Evolutionary conservation across 2,113 vertebrate genomes (phyloP).

Genomic region (Serranochromis macrocephalus): DNA sequence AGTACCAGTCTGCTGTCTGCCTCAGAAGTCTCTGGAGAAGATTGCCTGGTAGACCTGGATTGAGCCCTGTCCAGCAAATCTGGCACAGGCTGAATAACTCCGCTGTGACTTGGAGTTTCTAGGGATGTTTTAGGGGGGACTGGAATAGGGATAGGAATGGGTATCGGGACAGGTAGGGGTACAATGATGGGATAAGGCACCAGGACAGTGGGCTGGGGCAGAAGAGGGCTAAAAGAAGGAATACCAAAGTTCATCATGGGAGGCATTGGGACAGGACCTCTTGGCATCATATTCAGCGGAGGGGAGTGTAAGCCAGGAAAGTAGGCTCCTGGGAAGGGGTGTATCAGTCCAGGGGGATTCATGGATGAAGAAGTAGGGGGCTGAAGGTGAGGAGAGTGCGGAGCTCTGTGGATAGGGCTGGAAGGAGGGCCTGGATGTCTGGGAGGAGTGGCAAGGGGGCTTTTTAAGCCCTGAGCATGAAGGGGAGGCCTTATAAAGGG

Average conservation of each 20-base stretch:
- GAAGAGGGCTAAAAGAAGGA: constrained; percentile 86
- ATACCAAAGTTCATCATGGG: constrained; percentile 88
- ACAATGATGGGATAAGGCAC: constrained; percentile 95
- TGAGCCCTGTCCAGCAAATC: constrained; percentile 68
- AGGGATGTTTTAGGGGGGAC: constrained; percentile 77
- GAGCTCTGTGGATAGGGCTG: constrained; percentile 87
- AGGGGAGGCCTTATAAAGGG: constrained; percentile 86
- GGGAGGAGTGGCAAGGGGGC: constrained; percentile 78
- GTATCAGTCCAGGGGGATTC: constrained; percentile 83
- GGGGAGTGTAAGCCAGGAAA: constrained; percentile 85
- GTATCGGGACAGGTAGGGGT: constrained; percentile 89
- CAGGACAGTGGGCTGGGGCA: constrained; percentile 88
- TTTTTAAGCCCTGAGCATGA: constrained; percentile 85
- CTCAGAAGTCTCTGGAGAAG: constrained; percentile 61
- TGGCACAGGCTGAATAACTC: constrained; percentile 83
- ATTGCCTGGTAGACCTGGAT: constrained; percentile 71
- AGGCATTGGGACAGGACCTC: constrained; percentile 85
- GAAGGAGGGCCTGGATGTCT: constrained; percentile 80
- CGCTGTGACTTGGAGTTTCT: constrained; percentile 79
- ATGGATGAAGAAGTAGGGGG: constrained; percentile 79
- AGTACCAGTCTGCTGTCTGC: constrained; percentile 49
- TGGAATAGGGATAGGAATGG: constrained; percentile 92
- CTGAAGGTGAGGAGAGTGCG: constrained; percentile 87
- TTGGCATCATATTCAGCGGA: constrained; percentile 87
- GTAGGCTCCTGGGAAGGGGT: constrained; percentile 81